These are phyloP conservation scores for Dromaius novaehollandiae DNA, from an alignment of 2,113 vertebrate genomes.

Conservation along the genomic window DNA sequence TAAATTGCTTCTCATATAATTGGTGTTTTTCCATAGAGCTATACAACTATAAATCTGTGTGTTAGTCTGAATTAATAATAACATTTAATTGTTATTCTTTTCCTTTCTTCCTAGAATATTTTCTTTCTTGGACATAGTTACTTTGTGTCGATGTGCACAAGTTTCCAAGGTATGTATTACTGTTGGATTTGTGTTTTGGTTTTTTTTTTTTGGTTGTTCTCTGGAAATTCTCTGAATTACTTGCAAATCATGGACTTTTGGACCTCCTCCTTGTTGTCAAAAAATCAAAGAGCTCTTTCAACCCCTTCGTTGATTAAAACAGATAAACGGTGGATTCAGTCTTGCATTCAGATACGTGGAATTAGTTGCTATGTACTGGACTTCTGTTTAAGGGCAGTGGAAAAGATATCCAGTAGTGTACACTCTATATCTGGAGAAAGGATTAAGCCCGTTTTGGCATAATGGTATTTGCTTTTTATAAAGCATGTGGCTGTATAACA, in stretches of 20 bases:
- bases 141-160: constrained; percentile 94
- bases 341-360: neutral
- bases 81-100: constrained; percentile 21
- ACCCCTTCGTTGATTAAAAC: neutral
- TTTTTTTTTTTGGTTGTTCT: neutral
- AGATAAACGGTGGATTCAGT: neutral
- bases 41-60: neutral
- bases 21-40: neutral
- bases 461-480: constrained; percentile 35
- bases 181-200: neutral
- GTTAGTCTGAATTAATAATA: neutral
- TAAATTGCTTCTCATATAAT: neutral
- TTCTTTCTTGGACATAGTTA: constrained; percentile 96
- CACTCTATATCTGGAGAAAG: constrained; percentile 23
- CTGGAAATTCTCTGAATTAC: neutral
- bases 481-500: neutral
- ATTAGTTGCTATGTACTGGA: neutral
- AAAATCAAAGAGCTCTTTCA: neutral
- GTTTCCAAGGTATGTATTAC: constrained; percentile 90
- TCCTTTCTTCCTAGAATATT: constrained; percentile 87
- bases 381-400: neutral
- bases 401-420: neutral
- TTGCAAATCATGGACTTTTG: neutral
- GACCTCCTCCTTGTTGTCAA: neutral
- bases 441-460: neutral